Conservation (phyloP, 2,888 invertebrate species). For the Pediacus dermestoides region DNA sequence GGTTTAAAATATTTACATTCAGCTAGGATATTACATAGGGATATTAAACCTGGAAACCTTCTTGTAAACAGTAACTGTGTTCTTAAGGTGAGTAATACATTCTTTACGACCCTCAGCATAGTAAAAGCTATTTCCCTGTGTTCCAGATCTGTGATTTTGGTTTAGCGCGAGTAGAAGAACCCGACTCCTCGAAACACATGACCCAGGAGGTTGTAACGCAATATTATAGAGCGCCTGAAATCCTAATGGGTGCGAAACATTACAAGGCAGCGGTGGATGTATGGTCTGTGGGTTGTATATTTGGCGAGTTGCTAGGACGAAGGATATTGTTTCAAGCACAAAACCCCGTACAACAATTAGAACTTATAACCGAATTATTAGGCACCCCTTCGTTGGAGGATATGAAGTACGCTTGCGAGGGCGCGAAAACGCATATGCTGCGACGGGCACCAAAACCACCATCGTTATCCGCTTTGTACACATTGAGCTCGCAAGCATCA, state of each 20-base stretch:
- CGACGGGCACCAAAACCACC: conserved; percentile 84
- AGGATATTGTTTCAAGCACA: conserved; percentile 92
- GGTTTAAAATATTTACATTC: conserved; percentile 98
- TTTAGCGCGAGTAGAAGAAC: conserved; percentile 94
- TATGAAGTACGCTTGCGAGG: conserved; percentile 96
- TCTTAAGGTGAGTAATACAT: conserved; percentile 65
- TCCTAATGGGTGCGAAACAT: conserved; percentile 97
- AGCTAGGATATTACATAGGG: conserved; percentile 95
- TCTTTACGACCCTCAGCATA: background rate
- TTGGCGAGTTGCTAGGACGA: conserved; percentile 93
- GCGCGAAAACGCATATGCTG: conserved; percentile 88
- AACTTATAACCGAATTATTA: conserved; percentile 93
- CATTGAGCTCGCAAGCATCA: conserved; percentile 84
- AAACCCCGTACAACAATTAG: conserved; percentile 95
- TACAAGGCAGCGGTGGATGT: conserved; percentile 97
- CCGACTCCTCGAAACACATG: conserved; percentile 91
- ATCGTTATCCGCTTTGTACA: conserved; percentile 85
- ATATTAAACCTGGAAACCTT: conserved; percentile 98
- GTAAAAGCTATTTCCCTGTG: background rate
- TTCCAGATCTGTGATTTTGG: conserved; percentile 97
- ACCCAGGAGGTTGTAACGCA: conserved; percentile 99
- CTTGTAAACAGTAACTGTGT: conserved; percentile 99
- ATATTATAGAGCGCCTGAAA: conserved; percentile 98
- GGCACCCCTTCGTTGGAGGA: conserved; percentile 95
- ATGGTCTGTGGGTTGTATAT: conserved; percentile 99